Base-by-base conservation (phyloP, 2,113 vertebrate genomes). In the Carassius auratus region DNA sequence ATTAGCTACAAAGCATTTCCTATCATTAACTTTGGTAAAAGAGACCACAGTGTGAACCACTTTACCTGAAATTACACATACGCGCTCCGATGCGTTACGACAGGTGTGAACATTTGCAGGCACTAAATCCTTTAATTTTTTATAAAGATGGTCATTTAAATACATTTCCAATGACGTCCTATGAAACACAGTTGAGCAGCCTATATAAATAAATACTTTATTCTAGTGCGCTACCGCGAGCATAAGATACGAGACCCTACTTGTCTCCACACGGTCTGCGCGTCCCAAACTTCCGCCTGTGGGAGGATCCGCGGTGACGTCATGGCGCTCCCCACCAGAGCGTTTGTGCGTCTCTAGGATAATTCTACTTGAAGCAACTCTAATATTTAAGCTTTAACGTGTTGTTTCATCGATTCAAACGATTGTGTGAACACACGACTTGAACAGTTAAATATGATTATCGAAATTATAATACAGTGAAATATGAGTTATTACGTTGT, bases 11-110 rank as follows among this genome's bases (percentile, higher is more conserved):
- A 15, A 71, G 64, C 30, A 80, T 6, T 7, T 76, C 26, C 55
- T 30, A 50, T 80, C 19, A 48, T 85, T 87, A 23, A 71, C 1
- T 26, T 71, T 13, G 38, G 79, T 8, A 17, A 42, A 87, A 87
- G 76, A 88, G 87, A 91, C 87, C 89, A 89, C 88, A 86, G 79
- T 85, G 79, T 85, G 21, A 88, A 86, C 87, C 84, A 92, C 92
- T 89, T 94, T 94, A 95, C 94, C 94, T 94, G 92, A 52, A 88
- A 85, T 90, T 85, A 92, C 42, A 92, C 84, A 92, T 84, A 57
- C 87, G 93, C 88, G 88, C 91, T 93, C 92, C 93, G 88, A 84
- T 84, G 91, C 84, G 85, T 89, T 89, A 80, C 84, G 68, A 87
- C 81, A 87, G 78, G 48, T 64, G 85, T 26, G 45, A 64, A 80